phyloP scores from a whole-genome alignment of 2,113 vertebrate species.

The Centropus unirufus region DNA sequence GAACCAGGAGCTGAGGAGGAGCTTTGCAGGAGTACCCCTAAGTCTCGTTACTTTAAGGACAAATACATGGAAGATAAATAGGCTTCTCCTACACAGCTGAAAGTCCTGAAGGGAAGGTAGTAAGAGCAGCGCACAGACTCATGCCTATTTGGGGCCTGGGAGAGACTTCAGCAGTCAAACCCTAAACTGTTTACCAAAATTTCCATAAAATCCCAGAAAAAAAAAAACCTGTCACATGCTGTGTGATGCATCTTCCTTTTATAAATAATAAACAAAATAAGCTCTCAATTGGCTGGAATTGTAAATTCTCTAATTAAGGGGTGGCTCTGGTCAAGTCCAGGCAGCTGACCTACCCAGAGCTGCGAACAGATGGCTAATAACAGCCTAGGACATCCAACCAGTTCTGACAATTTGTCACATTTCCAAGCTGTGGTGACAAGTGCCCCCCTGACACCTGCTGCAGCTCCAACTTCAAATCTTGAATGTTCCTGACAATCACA shows the following conservation, averaged over 20 bases:
- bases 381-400: constrained; percentile 33
- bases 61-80: background rate
- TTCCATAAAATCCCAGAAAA: background rate
- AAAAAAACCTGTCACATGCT: too few species aligned
- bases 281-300: background rate
- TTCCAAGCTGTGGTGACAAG: constrained; percentile 63
- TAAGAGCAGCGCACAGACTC: background rate
- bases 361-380: constrained; percentile 68
- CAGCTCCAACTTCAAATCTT: constrained; percentile 10
- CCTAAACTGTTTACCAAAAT: background rate
- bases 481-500: background rate
- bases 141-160: background rate
- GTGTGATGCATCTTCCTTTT: background rate
- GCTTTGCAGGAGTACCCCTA: background rate
- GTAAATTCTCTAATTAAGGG: constrained; percentile 2
- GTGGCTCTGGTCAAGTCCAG: constrained; percentile 42
- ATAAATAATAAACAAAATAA: constrained; percentile 18
- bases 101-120: background rate
- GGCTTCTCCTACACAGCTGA: background rate
- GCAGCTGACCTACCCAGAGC: constrained; percentile 44
- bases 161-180: background rate
- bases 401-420: constrained; percentile 17
- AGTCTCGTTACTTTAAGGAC: background rate
- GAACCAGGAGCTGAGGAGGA: background rate
- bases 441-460: constrained; percentile 54